Conservation (phyloP, 2,797 vertebrate species). For the Sciurus vulgaris region DNA sequence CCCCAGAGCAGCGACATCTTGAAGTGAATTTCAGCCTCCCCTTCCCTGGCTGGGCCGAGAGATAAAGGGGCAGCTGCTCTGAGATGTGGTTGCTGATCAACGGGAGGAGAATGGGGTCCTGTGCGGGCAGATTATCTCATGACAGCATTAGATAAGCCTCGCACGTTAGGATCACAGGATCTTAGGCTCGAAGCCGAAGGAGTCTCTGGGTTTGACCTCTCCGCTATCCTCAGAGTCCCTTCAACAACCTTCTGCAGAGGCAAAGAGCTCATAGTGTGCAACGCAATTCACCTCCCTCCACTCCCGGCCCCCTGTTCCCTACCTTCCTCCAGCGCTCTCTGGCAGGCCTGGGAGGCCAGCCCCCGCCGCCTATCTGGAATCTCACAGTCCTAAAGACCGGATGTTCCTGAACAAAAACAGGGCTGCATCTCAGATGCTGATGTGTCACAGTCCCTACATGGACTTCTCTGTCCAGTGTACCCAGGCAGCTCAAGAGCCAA, state of each 20-base stretch:
- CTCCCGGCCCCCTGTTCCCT: accelerated
- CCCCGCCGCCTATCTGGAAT: background rate
- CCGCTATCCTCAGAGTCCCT: background rate
- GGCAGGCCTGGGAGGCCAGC: accelerated
- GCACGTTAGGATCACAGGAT: conserved; percentile 55
- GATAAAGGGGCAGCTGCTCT: conserved; percentile 53
- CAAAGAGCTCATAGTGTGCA: background rate
- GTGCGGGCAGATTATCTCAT: conserved; percentile 1
- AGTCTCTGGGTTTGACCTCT: background rate
- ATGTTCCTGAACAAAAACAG: background rate
- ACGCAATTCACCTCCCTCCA: accelerated
- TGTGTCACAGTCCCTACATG: background rate
- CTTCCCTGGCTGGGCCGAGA: background rate
- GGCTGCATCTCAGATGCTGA: background rate
- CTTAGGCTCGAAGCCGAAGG: background rate
- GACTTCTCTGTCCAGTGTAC: background rate
- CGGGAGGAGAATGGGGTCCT: background rate
- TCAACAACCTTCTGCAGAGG: background rate
- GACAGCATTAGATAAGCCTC: background rate
- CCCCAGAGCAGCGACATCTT: background rate
- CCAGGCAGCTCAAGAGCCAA: background rate
- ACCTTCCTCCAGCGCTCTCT: background rate
- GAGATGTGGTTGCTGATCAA: conserved; percentile 48
- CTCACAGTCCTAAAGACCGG: background rate
- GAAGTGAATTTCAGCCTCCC: background rate